Evolutionary conservation across 2,797 vertebrate genomes (phyloP).

Genomic region (Rhinoraja longicauda): DNA sequence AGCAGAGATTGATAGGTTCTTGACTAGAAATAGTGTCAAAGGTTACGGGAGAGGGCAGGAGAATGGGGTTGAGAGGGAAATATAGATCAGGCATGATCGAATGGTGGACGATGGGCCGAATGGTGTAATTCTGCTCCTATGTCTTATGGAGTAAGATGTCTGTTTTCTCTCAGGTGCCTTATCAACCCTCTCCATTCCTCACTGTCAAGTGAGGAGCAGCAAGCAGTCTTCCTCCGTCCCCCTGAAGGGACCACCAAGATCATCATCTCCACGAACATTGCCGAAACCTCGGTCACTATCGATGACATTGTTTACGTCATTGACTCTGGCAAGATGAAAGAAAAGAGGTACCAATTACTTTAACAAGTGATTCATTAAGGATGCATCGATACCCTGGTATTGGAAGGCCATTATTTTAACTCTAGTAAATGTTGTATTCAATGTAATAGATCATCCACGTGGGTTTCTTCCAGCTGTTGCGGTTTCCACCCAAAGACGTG

Average conservation of each 20-base stretch:
- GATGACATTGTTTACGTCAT: slow-evolving; percentile 94
- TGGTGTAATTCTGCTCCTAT: no score
- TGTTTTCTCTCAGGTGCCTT: slow-evolving; percentile 63
- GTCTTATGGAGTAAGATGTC: neutral
- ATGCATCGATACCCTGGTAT: neutral
- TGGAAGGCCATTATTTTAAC: no score
- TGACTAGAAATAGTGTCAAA: no score
- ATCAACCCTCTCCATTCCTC: slow-evolving; percentile 92
- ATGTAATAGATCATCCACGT: no score
- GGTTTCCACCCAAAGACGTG: neutral
- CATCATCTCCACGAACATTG: slow-evolving; percentile 97
- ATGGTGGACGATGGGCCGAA: no score
- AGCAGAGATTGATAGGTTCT: no score
- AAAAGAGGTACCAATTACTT: slow-evolving; percentile 74
- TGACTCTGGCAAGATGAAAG: slow-evolving; percentile 96
- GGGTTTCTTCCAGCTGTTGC: no score
- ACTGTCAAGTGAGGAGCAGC: slow-evolving; percentile 89
- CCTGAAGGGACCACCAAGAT: slow-evolving; percentile 82
- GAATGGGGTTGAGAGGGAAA: no score
- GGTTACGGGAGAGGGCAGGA: no score
- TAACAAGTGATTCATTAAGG: neutral
- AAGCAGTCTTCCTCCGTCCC: slow-evolving; percentile 82
- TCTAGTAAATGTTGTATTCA: neutral
- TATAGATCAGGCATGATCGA: no score
- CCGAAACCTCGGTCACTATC: slow-evolving; percentile 94